Conservation (phyloP, 2,888 invertebrate species). For the Encarsia formosa region DNA sequence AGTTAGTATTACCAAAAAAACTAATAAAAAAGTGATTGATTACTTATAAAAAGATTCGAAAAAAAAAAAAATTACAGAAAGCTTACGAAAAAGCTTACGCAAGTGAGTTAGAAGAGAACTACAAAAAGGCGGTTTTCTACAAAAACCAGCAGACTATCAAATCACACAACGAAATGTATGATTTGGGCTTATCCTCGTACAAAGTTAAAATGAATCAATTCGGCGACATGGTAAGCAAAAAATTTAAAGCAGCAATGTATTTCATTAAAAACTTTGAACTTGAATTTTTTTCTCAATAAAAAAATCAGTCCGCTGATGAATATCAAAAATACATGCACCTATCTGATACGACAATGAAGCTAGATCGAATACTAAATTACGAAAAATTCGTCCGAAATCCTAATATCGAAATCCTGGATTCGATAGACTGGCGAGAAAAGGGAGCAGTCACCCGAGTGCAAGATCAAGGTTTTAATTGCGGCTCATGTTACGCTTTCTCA, state of each 20-base stretch:
- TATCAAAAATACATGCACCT: constrained; percentile 67
- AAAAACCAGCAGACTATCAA: constrained; percentile 53
- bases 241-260: too few species aligned
- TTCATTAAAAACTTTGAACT: too few species aligned
- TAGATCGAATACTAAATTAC: constrained; percentile 32
- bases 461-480: constrained; percentile 72
- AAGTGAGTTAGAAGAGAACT: constrained; percentile 15
- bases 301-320: constrained; percentile 74
- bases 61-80: too few species aligned
- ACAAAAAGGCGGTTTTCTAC: constrained; percentile 11
- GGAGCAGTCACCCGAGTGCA: constrained; percentile 86
- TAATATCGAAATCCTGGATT: constrained; percentile 61
- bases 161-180: constrained; percentile 74
- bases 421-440: constrained; percentile 78
- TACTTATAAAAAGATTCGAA: too few species aligned
- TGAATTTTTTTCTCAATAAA: too few species aligned
- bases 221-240: constrained; percentile 71
- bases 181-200: constrained; percentile 63
- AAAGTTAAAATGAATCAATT: constrained; percentile 76
- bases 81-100: constrained; percentile 12
- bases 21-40: too few species aligned
- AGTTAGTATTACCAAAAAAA: too few species aligned
- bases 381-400: constrained; percentile 60
- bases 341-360: constrained; percentile 54
- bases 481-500: constrained; percentile 67